Base-by-base conservation (phyloP, 2,888 invertebrate genomes). In the Xanthorhoe spadicearia region DNA sequence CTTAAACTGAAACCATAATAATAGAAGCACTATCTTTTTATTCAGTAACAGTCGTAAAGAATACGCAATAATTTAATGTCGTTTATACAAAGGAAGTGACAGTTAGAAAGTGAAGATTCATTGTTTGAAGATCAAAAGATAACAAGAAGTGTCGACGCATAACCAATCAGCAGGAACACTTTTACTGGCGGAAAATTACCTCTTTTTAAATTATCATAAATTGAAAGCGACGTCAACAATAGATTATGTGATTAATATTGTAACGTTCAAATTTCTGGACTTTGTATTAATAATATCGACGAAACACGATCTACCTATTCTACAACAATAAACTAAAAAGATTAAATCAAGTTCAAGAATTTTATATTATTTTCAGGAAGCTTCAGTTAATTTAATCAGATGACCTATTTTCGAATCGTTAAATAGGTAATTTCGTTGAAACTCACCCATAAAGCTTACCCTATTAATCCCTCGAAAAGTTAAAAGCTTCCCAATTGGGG, bases 91-190 rank as follows among this genome's bases (percentile, higher is more conserved):
- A 73, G 78, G 74, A 73, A 78, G 74, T 61, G 66, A 46, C 71
- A 74, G 67, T 68, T 74, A 71, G 73, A 79, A 77, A 76, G 74
- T 61, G 74, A 71, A 73, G 63, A 56, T 55, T 63, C 66, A 81
- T 79, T 81, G 81, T 81, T 60, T 73, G 68, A 64, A 58, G 69
- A 76, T 60, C 64, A 64, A 68, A 66, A 59, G 68, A 64, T 62
- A 59, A 68, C 58, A 80, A 81, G 76, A 78, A 80, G 73, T 68
- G 74, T 66, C 66, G 56, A 56, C 66, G 66, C 61, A 68, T 68
- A 74, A 56, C 60, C 66, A 60, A 71, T 72, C 43, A 70, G 55
- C 64, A 58, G 69, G 68, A 73, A 77, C 63, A 79, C 74, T 78
- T 80, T 78, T 73, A 73, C 74, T 66, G 70, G 71, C 74, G 69